phyloP scores from a whole-genome alignment of 2,797 vertebrate species.

The Jordanella pulchra region DNA sequence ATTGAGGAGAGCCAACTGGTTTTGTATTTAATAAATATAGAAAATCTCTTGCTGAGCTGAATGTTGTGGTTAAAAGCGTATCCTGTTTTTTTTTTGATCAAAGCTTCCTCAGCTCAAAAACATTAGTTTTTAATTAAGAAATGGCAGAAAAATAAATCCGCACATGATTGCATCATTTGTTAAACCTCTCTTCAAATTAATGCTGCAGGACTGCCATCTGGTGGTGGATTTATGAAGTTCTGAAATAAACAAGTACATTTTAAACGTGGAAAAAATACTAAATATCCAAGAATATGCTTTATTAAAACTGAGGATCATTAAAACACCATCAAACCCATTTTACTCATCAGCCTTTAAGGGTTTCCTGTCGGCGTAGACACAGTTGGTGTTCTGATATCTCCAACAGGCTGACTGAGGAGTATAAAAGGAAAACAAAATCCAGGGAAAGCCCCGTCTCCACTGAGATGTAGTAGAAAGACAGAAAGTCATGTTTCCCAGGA shows the following conservation, averaged over 20 bases:
- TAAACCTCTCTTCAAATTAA: not conserved
- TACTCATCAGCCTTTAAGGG: conserved; percentile 2
- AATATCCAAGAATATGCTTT: conserved; percentile 32
- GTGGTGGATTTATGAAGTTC: conserved; percentile 30
- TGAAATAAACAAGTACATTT: not conserved
- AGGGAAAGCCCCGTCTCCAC: conserved; percentile 6
- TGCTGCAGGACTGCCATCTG: conserved; percentile 52
- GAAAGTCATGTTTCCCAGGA: conserved; percentile 82
- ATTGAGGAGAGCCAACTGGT: not conserved
- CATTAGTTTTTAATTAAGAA: conserved; percentile 3
- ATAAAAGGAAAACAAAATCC: not conserved
- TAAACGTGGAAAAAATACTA: not conserved
- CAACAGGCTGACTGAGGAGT: not conserved
- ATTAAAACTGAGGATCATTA: conserved; percentile 41
- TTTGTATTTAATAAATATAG: not conserved
- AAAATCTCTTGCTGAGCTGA: not conserved
- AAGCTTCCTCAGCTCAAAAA: conserved; percentile 43
- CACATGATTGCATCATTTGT: not conserved
- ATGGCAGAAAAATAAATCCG: not conserved
- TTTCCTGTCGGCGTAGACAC: conserved; percentile 5
- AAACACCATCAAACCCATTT: conserved; percentile 38
- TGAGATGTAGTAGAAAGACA: conserved; percentile 25
- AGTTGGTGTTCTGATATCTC: not conserved
- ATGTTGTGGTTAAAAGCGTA: conserved; percentile 3
- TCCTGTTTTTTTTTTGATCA: conserved; percentile 31